Evolutionary conservation across 2,888 invertebrate genomes (phyloP).

Genomic region (Oegoconia quadripuncta): DNA sequence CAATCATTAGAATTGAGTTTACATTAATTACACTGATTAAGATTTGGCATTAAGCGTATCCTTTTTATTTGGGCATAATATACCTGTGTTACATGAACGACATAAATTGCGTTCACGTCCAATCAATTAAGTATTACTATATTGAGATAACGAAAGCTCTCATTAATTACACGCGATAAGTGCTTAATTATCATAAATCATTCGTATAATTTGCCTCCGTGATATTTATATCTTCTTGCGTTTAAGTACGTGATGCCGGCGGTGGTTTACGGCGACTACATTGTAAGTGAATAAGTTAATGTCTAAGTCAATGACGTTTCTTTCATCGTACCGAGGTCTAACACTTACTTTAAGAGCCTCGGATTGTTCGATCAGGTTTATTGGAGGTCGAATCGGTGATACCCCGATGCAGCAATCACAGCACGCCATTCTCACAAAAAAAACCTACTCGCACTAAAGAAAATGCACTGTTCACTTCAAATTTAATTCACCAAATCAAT

Average conservation of each 20-base stretch:
- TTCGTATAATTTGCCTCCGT: too few species aligned
- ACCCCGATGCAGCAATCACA: slow-evolving; percentile 83
- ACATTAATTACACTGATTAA: slow-evolving; percentile 31
- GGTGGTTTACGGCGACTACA: background rate
- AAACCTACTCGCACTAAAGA: slow-evolving; percentile 42
- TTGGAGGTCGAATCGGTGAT: slow-evolving; percentile 86
- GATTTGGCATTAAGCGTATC: slow-evolving; percentile 31
- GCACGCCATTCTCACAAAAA: slow-evolving; percentile 74
- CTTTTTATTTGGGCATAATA: too few species aligned
- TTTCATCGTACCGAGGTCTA: slow-evolving; percentile 6
- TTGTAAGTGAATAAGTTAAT: background rate
- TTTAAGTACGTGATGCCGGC: background rate
- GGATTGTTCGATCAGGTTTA: slow-evolving; percentile 85
- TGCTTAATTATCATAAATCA: too few species aligned
- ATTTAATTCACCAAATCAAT: slow-evolving; percentile 32
- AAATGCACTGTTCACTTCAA: slow-evolving; percentile 46
- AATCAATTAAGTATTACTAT: too few species aligned
- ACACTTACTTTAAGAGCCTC: slow-evolving; percentile 87
- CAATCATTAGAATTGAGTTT: slow-evolving; percentile 41
- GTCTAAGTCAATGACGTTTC: slow-evolving; percentile 5
- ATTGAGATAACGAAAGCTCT: too few species aligned
- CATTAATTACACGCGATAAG: too few species aligned
- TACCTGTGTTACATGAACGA: too few species aligned
- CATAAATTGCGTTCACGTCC: too few species aligned
- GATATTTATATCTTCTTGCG: too few species aligned